Conservation (phyloP, 2,888 invertebrate species). For the Lissonota sp. region DNA sequence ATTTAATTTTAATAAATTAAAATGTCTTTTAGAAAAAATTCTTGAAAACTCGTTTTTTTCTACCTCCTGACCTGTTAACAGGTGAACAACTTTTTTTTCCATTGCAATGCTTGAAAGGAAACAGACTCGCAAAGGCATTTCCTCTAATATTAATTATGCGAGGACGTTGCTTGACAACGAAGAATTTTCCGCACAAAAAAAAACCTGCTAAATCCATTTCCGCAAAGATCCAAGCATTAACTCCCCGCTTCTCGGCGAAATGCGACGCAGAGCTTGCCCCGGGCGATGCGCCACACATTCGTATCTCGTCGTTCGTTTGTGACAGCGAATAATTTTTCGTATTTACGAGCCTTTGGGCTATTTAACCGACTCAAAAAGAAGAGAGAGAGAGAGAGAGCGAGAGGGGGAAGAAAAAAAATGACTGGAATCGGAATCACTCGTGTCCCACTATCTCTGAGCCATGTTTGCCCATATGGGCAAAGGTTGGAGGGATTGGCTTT, state of each 20-base stretch:
- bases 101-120: too few species aligned
- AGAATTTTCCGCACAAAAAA: neutral
- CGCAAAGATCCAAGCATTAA: neutral
- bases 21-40: too few species aligned
- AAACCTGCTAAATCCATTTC: neutral
- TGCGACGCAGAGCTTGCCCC: neutral
- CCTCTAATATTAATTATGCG: neutral
- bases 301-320: neutral
- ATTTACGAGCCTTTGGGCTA: neutral
- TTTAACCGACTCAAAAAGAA: neutral
- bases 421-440: neutral
- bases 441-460: neutral
- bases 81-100: too few species aligned
- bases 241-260: neutral
- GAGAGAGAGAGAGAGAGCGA: neutral
- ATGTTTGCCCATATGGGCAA: neutral
- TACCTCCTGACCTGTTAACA: too few species aligned
- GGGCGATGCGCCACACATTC: neutral
- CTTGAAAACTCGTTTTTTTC: too few species aligned
- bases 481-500: neutral
- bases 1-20: too few species aligned
- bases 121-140: neutral
- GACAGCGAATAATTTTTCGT: neutral
- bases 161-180: too few species aligned
- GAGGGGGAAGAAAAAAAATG: neutral